A percentile compares a stretch with the other conserved stretches of the same genome.
These are phyloP conservation scores for Pterostichus niger DNA, from an alignment of 2,888 invertebrate species.

Conservation along the genomic window DNA sequence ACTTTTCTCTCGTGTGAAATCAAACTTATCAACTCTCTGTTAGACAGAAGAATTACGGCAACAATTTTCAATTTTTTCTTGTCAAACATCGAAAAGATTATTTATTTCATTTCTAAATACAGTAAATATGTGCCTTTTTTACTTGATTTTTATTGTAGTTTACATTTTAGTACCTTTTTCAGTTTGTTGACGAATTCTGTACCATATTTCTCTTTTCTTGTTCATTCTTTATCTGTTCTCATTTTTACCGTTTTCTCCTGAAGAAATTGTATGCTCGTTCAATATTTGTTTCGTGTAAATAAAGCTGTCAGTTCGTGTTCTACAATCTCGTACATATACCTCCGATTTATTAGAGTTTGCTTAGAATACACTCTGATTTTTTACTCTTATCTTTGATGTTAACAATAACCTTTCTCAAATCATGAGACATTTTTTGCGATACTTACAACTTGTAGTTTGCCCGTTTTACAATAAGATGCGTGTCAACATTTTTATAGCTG, in stretches of 20 bases:
- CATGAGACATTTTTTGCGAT: no score
- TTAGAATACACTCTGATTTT: conserved; percentile 37
- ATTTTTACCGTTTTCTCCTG: conserved; percentile 18
- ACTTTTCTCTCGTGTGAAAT: conserved; percentile 30
- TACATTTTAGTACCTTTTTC: conserved; percentile 34
- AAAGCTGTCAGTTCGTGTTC: conserved; percentile 49
- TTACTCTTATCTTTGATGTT: not conserved
- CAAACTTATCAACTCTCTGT: conserved; percentile 49
- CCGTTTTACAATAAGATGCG: no score
- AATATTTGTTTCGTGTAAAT: conserved; percentile 60
- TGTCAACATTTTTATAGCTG: no score
- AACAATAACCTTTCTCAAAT: no score
- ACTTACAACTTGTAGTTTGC: no score
- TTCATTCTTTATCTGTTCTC: conserved; percentile 30
- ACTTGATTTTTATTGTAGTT: conserved; percentile 13
- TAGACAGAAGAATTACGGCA: conserved; percentile 10
- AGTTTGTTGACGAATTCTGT: conserved; percentile 16
- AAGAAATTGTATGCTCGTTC: conserved; percentile 38
- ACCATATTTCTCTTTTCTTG: not conserved
- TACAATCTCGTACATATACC: conserved; percentile 47
- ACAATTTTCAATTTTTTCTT: conserved; percentile 41
- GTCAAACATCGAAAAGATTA: conserved; percentile 7
- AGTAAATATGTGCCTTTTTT: not conserved
- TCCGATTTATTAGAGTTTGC: conserved; percentile 59
- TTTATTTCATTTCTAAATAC: conserved; percentile 1